Evolutionary conservation across 2,113 vertebrate genomes (phyloP), one percentile per base, ranked within the genome.

Genomic region (Leucopsar rothschildi): DNA sequence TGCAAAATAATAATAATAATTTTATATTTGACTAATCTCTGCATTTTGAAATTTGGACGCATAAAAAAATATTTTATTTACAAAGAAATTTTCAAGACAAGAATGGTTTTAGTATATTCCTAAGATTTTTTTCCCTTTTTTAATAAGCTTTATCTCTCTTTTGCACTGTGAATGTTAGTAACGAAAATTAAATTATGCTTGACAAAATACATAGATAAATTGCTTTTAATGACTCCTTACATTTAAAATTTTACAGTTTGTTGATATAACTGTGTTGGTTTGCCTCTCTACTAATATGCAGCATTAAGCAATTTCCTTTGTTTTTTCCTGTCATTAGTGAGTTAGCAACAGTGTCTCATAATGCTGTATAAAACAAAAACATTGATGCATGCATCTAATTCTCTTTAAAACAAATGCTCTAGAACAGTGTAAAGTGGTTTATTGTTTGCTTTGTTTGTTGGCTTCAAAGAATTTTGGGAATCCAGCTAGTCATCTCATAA

Each of bases 311-410:
- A 94, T 64, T 84, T 65, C 29, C 29, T 56, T 70, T 73, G 13
- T 91, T 91, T 91, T 53, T 35, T 91, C 82, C 37, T 69, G 17
- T 63, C 44, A 42, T 70, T 70, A 82, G 8, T 42, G 39, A 88
- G 37, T 64, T 64, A 82, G 2, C 9, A 82, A 60, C 17, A 35
- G 8, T 31, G 33, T 49, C 40, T 63, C 20, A 15, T 52, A 78
- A 60, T 21, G 9, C 8, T 68, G 18, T 27, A 60, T 72, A 60
- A 84, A 60, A 45, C 11, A 78, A 64, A 90, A 92, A 37, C 3
- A 16, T 28, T 42, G 7, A 7, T 39, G 3, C 11, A 19, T 18
- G 5, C 6, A 12, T 71, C 56, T 78, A 27, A 59, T n/a, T 56
- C 2, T 29, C 12, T 60, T 82, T 86, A 37, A 83, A 82, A 68